phyloP scores from a whole-genome alignment of 2,113 vertebrate species.

The Tenebrosternarchus preto region DNA sequence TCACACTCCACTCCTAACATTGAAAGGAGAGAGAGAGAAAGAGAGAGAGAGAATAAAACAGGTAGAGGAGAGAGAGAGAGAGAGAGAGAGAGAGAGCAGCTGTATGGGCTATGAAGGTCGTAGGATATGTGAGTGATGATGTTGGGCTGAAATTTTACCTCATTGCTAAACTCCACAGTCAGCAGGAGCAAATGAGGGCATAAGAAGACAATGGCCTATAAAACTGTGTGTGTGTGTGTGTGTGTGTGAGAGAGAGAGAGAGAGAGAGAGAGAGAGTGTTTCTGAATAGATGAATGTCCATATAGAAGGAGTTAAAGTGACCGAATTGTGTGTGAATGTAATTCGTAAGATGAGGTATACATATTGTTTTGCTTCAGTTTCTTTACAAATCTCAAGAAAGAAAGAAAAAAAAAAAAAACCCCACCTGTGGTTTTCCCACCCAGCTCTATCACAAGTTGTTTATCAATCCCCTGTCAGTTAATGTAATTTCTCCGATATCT shows the following conservation, averaged over 20 bases:
- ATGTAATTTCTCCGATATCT: not conserved
- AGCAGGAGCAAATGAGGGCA: constrained; percentile 56
- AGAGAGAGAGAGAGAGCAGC: constrained; percentile 44
- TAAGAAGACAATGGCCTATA: constrained; percentile 50
- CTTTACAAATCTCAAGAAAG: not conserved
- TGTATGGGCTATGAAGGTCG: constrained; percentile 67
- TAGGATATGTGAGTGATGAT: constrained; percentile 66
- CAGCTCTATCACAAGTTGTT: not conserved
- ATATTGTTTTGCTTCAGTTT: not conserved
- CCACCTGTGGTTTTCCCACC: no score
- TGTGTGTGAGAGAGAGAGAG: constrained; percentile 39
- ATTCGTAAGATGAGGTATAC: not conserved
- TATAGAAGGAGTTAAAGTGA: not conserved
- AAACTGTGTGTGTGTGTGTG: constrained; percentile 45
- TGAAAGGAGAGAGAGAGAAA: constrained; percentile 25
- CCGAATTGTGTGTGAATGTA: not conserved
- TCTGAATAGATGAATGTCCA: not conserved
- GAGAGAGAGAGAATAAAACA: not conserved
- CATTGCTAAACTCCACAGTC: constrained; percentile 55
- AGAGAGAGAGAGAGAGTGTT: constrained; percentile 32
- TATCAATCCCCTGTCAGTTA: not conserved
- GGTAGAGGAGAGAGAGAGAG: constrained; percentile 33
- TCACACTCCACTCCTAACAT: constrained; percentile 12
- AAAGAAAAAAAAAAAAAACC: no score
- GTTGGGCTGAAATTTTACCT: constrained; percentile 70